Evolutionary conservation across 2,888 invertebrate genomes (phyloP).

Genomic region (Tachina lurida): DNA sequence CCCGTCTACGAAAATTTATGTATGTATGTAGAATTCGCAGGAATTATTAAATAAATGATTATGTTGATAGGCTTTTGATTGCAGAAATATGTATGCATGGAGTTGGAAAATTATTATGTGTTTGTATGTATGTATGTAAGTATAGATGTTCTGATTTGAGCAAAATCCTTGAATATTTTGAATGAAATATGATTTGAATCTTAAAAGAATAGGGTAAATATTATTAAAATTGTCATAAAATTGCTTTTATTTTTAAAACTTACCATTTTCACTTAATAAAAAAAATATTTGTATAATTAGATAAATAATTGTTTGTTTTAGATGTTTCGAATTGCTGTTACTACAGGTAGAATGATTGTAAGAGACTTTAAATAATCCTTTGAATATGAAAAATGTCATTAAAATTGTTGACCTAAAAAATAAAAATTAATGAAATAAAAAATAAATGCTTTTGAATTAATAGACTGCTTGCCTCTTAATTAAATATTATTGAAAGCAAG

Average conservation of each 20-base stretch:
- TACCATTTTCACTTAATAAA: background rate
- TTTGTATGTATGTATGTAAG: too few relatives aligned
- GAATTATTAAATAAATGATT: background rate
- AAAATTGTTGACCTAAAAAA: background rate
- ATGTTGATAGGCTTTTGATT: constrained; percentile 1
- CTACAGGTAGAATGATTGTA: background rate
- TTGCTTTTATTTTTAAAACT: background rate
- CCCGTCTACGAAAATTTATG: background rate
- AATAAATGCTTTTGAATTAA: background rate
- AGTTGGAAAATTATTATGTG: background rate
- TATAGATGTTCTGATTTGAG: background rate
- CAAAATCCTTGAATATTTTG: background rate
- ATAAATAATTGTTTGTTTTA: background rate
- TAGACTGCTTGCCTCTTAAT: background rate
- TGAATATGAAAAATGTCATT: background rate
- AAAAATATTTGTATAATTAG: background rate
- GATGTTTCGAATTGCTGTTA: background rate
- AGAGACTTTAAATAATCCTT: background rate
- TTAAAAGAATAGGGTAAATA: background rate
- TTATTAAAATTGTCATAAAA: background rate
- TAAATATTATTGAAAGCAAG: too few relatives aligned
- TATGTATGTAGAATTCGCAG: background rate
- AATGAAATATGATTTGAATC: background rate
- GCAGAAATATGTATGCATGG: background rate
- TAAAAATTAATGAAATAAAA: background rate